These are phyloP conservation scores for Aphelinus certus DNA, from an alignment of 1,140 invertebrate species.

Conservation along the genomic window DNA sequence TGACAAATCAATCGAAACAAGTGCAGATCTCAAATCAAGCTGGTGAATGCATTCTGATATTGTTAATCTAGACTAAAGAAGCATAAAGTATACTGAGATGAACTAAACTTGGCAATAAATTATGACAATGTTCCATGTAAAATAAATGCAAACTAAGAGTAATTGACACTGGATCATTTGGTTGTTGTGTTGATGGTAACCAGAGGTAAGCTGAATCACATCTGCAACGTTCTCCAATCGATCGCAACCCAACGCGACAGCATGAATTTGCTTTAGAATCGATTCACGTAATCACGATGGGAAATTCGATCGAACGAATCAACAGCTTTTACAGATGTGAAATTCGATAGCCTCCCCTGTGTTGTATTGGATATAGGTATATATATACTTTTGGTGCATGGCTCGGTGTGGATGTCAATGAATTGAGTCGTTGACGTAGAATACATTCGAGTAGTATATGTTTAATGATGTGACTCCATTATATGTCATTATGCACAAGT, in stretches of 20 bases:
- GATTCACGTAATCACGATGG: too few relatives aligned
- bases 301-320: not conserved
- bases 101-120: too few relatives aligned
- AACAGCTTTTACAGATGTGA: not conserved
- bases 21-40: too few relatives aligned
- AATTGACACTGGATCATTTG: constrained; percentile 2
- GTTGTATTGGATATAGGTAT: constrained; percentile 42
- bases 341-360: not conserved
- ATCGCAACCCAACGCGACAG: too few relatives aligned
- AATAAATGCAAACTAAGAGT: not conserved
- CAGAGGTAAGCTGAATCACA: too few relatives aligned
- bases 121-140: too few relatives aligned
- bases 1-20: too few relatives aligned
- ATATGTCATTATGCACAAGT: constrained; percentile 66
- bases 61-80: too few relatives aligned
- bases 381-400: constrained; percentile 44
- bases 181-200: constrained; percentile 12
- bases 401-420: constrained; percentile 63
- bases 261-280: too few relatives aligned
- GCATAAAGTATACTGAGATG: too few relatives aligned
- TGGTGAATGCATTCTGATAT: too few relatives aligned
- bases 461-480: constrained; percentile 66
- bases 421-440: constrained; percentile 61
- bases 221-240: too few relatives aligned
- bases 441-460: constrained; percentile 65